Conservation (phyloP, 2,797 vertebrate genomes). For the Sebastes oblongus region DNA sequence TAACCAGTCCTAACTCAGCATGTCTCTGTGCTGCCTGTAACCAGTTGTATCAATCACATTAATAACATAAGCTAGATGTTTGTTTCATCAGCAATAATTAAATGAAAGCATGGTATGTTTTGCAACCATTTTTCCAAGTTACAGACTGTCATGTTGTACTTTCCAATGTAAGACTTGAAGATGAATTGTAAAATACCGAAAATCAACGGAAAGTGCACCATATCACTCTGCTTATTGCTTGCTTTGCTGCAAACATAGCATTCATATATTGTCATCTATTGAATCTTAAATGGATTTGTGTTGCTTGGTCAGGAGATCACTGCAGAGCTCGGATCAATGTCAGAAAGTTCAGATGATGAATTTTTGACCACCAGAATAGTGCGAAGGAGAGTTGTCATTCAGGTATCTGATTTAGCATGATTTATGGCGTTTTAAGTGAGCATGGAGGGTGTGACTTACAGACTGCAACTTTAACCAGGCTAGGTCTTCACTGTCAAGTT, state of each 20-base stretch:
- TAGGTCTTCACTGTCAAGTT: constrained; percentile 11
- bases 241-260: constrained; percentile 43
- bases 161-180: constrained; percentile 31
- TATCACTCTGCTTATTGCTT: constrained; percentile 57
- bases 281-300: constrained; percentile 71
- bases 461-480: constrained; percentile 21
- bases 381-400: constrained; percentile 90
- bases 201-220: constrained; percentile 56
- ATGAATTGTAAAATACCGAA: not conserved
- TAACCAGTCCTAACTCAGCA: constrained; percentile 58
- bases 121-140: constrained; percentile 12
- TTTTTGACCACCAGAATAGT: constrained; percentile 92
- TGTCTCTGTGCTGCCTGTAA: constrained; percentile 51
- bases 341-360: constrained; percentile 91
- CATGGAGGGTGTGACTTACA: constrained; percentile 32
- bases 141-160: constrained; percentile 60
- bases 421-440: constrained; percentile 22
- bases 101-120: constrained; percentile 56
- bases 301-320: constrained; percentile 87
- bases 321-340: constrained; percentile 86
- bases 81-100: not conserved
- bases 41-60: constrained; percentile 7
- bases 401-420: constrained; percentile 84
- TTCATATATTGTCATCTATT: constrained; percentile 25
- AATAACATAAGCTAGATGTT: not conserved